These are phyloP conservation scores for Elephas maximus DNA, from an alignment of 2,113 vertebrate genomes.

Conservation along the genomic window DNA sequence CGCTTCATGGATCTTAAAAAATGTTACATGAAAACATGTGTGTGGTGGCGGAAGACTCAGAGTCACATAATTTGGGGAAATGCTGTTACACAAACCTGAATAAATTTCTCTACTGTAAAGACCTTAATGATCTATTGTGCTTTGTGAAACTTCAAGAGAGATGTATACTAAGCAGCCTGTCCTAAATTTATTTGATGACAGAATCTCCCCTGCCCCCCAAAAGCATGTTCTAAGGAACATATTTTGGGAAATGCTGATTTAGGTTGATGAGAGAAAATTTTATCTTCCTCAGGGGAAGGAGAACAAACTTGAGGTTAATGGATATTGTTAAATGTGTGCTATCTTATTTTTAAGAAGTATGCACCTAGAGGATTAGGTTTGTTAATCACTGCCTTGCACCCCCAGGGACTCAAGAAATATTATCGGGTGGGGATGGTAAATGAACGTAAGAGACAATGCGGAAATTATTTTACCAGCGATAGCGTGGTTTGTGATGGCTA, in stretches of 20 bases:
- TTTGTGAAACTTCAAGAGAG: constrained; percentile 17
- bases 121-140: background rate
- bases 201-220: background rate
- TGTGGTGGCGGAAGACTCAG: accelerated
- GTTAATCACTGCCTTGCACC: background rate
- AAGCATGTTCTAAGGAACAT: background rate
- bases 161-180: background rate
- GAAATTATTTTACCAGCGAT: background rate
- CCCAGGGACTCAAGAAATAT: background rate
- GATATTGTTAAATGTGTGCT: constrained; percentile 2
- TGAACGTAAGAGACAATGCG: background rate
- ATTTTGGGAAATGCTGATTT: background rate
- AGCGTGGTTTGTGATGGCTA: background rate
- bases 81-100: constrained; percentile 41
- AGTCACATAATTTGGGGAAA: constrained; percentile 23
- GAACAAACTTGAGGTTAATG: background rate
- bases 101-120: background rate
- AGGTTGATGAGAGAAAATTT: constrained; percentile 2
- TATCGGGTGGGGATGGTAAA: background rate
- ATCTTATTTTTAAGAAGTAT: constrained; percentile 7
- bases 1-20: background rate
- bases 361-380: constrained; percentile 27
- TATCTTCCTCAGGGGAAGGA: background rate
- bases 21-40: background rate
- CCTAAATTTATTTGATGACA: background rate